These are phyloP conservation scores for Anthopleura xanthogrammica DNA, from an alignment of 92 coral and sea anemone species.

Conservation along the genomic window DNA sequence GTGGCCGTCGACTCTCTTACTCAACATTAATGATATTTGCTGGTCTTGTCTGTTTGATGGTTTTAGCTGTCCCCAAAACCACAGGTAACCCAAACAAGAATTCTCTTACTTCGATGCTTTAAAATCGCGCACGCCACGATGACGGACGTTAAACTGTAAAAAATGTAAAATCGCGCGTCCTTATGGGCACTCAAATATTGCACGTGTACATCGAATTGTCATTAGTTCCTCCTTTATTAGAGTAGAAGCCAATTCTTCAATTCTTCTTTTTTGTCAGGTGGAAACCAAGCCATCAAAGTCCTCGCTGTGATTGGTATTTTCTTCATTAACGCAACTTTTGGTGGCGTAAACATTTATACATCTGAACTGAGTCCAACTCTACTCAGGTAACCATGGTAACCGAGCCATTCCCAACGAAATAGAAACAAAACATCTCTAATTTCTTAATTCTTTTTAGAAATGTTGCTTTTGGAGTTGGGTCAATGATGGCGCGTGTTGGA, in stretches of 20 bases:
- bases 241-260: too few relatives aligned
- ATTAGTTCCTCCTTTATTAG: too few relatives aligned
- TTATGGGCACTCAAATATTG: too few relatives aligned
- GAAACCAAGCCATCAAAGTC: constrained; percentile 16
- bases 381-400: constrained; percentile 27
- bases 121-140: too few relatives aligned
- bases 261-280: constrained; percentile 10
- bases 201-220: too few relatives aligned
- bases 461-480: constrained; percentile 37
- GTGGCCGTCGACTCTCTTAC: constrained; percentile 44
- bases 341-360: constrained; percentile 23
- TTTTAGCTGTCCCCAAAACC: constrained; percentile 31
- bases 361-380: constrained; percentile 43
- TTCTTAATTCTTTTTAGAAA: constrained; percentile 5
- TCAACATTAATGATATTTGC: constrained; percentile 22
- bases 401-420: not conserved
- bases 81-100: constrained; percentile 2
- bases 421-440: not conserved
- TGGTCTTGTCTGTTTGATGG: constrained; percentile 31
- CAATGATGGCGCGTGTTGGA: constrained; percentile 41
- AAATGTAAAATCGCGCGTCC: too few relatives aligned
- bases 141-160: too few relatives aligned
- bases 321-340: constrained; percentile 18
- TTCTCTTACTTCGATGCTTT: not conserved
- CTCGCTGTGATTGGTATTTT: constrained; percentile 33